Base-by-base conservation (phyloP, 1,140 invertebrate genomes). In the Asbolus verrucosus region DNA sequence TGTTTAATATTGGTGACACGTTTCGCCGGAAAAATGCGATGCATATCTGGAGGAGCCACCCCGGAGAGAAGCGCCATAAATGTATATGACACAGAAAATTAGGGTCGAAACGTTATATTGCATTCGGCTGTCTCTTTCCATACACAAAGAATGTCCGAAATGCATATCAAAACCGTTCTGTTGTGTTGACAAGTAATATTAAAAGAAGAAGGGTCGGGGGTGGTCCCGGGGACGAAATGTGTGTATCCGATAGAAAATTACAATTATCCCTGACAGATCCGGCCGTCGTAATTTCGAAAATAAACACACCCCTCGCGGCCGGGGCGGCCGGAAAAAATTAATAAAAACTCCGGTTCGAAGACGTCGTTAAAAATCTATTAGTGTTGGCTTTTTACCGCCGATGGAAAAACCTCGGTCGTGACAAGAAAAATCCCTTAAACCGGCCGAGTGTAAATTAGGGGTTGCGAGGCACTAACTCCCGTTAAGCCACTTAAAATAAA, bases 351-450 rank as follows among this genome's bases (percentile, higher is more conserved):
- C 43, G 15, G 0, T 15, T 8, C 33, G 5, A 18, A 38, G 33
- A 63, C 31, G 21, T 63, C 61, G 61, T 63, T 63, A 63, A 39
- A 63, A 63, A 63, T 39, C 61, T 24, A 63, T 63, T 63, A 63
- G 60, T n/a, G n/a, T n/a, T n/a, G n/a, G n/a, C n/a, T n/a, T n/a
- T n/a, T n/a, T n/a, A n/a, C n/a, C n/a, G 27, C 39, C 11, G 6
- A 6, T 14, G 13, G 14, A 14, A 8, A 46, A 15, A 14, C 41
- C 9, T 16, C 41, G 27, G 9, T 8, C 11, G 19, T 8, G 15
- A 50, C 19, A 21, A 54, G 21, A 54, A 54, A 50, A 50, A 24
- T 50, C 43, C 43, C 43, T n/a, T n/a, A n/a, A n/a, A n/a, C n/a
- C n/a, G n/a, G n/a, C n/a, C 18, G 13, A 16, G 39, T 43, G 39